Conservation (phyloP, 2,888 invertebrate genomes). For the Sepiola atlantica region DNA sequence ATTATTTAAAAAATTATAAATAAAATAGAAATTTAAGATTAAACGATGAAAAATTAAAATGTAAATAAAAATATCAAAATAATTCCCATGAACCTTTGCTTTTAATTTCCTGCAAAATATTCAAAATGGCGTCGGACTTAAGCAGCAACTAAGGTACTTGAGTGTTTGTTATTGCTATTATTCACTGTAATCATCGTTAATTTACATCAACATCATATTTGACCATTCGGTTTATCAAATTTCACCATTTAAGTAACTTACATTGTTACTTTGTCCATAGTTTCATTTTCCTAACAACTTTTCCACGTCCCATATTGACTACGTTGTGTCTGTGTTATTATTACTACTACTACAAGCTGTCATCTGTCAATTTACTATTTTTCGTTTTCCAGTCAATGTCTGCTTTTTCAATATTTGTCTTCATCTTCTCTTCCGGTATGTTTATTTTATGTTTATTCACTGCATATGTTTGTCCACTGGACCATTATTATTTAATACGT, state of each 20-base stretch:
- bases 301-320: constrained; percentile 32
- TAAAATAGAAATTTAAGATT: not conserved
- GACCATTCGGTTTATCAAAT: not conserved
- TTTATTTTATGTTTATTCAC: not conserved
- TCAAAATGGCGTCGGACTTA: constrained; percentile 64
- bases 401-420: not conserved
- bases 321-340: not conserved
- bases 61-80: not conserved
- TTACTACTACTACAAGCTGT: not conserved
- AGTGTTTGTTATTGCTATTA: constrained; percentile 15
- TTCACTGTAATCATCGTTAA: not conserved
- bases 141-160: not conserved
- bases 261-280: not conserved
- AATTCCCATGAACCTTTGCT: constrained; percentile 55
- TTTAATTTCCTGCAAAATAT: constrained; percentile 64
- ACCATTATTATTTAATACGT: not conserved
- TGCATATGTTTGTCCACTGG: not conserved
- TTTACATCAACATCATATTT: not conserved
- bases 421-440: not conserved
- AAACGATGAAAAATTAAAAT: not conserved
- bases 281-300: constrained; percentile 20
- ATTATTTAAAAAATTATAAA: not conserved
- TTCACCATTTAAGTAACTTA: not conserved
- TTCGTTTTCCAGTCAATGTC: not conserved
- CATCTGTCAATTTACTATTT: not conserved